phyloP scores from a whole-genome alignment of 2,113 vertebrate species.

The Vombatus ursinus region DNA sequence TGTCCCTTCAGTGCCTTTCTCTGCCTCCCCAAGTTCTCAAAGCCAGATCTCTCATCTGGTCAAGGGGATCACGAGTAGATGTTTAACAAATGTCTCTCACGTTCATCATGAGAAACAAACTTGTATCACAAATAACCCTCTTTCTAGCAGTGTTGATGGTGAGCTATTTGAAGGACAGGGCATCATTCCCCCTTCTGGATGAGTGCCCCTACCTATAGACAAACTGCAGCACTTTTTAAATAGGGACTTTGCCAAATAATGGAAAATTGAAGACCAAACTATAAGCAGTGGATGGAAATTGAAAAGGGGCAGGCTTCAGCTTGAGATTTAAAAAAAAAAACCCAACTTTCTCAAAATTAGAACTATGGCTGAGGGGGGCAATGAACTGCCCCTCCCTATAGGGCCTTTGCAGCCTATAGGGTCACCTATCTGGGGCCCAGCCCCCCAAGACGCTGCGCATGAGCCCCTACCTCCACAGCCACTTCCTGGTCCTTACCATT shows the following conservation, averaged over 20 bases:
- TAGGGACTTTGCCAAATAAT: too few species aligned
- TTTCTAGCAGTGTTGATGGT: neutral
- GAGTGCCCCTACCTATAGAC: neutral
- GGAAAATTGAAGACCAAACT: neutral
- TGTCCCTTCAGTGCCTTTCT: neutral
- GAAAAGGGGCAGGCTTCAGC: neutral
- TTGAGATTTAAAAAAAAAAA: too few species aligned
- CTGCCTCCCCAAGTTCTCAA: neutral
- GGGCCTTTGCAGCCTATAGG: neutral
- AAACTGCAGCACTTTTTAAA: neutral
- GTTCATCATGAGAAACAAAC: neutral
- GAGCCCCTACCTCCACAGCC: neutral
- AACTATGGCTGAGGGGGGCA: neutral
- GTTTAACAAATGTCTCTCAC: neutral
- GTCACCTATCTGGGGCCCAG: neutral
- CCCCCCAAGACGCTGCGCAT: neutral
- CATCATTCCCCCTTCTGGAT: neutral
- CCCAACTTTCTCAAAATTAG: neutral
- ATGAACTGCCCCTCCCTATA: neutral
- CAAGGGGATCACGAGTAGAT: neutral
- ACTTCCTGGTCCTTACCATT: neutral
- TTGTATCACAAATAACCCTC: neutral
- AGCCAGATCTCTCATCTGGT: neutral
- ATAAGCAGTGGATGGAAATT: neutral
- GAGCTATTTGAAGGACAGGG: neutral